phyloP scores from a whole-genome alignment of 2,888 invertebrate genomes.

The Sclerodermus sp. region DNA sequence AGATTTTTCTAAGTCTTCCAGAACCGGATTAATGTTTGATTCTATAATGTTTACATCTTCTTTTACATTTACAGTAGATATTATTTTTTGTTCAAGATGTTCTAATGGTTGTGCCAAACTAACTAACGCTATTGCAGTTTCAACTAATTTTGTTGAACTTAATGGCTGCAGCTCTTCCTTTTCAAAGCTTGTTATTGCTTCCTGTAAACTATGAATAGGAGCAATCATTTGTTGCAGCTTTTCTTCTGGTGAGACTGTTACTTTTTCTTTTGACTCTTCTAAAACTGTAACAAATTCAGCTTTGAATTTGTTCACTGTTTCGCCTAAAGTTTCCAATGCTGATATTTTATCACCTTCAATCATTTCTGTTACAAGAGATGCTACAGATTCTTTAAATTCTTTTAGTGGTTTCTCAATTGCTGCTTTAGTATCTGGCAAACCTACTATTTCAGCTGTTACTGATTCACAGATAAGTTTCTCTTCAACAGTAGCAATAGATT shows the following conservation, averaged over 20 bases:
- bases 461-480: constrained; percentile 24
- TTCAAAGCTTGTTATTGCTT: constrained; percentile 30
- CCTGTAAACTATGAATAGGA: constrained; percentile 8
- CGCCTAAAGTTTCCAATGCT: constrained; percentile 54
- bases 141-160: constrained; percentile 6
- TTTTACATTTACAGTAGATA: constrained; percentile 36
- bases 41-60: constrained; percentile 34
- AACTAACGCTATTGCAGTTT: constrained; percentile 27
- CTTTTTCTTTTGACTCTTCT: constrained; percentile 6
- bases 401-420: constrained; percentile 20
- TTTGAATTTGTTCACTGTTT: constrained; percentile 4
- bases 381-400: constrained; percentile 18
- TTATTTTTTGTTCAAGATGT: background rate
- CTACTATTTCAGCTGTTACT: background rate
- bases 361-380: constrained; percentile 1
- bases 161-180: constrained; percentile 3
- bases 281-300: constrained; percentile 1
- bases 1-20: constrained; percentile 14
- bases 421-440: constrained; percentile 13
- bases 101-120: constrained; percentile 20
- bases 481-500: constrained; percentile 14
- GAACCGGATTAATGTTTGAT: constrained; percentile 6
- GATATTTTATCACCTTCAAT: constrained; percentile 21
- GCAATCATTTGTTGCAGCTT: background rate
- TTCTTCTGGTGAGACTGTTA: constrained; percentile 1